Percentiles rank a stretch among this genome's conserved stretches.
phyloP scores from a whole-genome alignment of 2,888 invertebrate species.

The Cheilosia vulpina region DNA sequence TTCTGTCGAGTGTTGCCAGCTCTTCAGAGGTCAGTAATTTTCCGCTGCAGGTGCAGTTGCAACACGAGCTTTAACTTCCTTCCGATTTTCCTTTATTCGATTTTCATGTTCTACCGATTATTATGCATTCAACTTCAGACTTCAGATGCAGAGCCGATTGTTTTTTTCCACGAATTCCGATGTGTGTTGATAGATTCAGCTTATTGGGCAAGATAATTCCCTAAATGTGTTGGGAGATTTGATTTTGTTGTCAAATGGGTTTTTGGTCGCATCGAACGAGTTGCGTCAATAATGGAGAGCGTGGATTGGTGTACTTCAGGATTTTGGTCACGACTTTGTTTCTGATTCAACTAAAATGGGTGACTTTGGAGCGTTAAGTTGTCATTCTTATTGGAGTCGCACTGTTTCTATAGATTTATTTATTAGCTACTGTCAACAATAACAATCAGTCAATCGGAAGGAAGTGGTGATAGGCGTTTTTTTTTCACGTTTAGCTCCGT shows the following conservation, averaged over 20 bases:
- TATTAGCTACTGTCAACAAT: too few species aligned
- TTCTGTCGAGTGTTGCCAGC: constrained; percentile 5
- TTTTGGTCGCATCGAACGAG: background rate
- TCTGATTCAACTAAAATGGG: background rate
- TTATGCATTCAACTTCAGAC: background rate
- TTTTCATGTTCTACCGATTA: constrained; percentile 6
- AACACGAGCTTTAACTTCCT: constrained; percentile 63
- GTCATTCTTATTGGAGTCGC: background rate
- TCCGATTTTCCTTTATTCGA: constrained; percentile 21
- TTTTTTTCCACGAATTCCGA: background rate
- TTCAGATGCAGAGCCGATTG: too few species aligned
- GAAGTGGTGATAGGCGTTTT: too few species aligned
- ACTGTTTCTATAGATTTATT: too few species aligned
- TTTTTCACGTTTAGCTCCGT: too few species aligned
- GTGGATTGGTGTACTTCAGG: too few species aligned
- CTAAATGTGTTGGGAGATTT: background rate
- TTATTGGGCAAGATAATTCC: background rate
- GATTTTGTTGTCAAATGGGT: background rate
- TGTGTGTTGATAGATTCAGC: background rate
- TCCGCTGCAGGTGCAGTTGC: constrained; percentile 54
- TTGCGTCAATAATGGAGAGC: background rate
- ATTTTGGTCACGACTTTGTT: background rate
- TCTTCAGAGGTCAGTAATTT: constrained; percentile 22
- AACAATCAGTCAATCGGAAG: too few species aligned
- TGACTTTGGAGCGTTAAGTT: constrained; percentile 1